phyloP scores from a whole-genome alignment of 2,797 vertebrate genomes.

The Danio kyathit region DNA sequence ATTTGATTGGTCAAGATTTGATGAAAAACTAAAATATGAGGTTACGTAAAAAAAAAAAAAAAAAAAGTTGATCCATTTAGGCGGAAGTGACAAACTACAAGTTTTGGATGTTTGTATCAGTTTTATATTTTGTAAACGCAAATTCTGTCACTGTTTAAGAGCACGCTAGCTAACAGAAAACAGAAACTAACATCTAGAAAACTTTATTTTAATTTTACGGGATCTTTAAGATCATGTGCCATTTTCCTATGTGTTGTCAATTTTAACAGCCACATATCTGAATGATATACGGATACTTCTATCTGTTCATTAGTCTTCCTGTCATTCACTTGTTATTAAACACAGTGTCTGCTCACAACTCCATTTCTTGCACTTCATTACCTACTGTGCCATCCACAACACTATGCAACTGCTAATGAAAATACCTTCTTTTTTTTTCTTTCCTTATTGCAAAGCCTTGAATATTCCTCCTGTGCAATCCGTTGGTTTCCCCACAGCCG shows the following conservation, averaged over 20 bases:
- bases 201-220: no score
- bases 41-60: no score
- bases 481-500: slow-evolving; percentile 18
- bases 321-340: slow-evolving; percentile 16
- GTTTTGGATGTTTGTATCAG: no score
- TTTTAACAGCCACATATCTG: background rate
- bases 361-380: slow-evolving; percentile 34
- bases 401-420: slow-evolving; percentile 15
- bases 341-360: background rate
- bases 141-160: no score
- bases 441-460: slow-evolving; percentile 6
- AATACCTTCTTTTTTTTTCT: slow-evolving; percentile 15
- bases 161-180: no score
- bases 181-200: no score
- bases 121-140: no score
- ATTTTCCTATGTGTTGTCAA: background rate
- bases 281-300: background rate
- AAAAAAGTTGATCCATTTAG: no score
- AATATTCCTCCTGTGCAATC: slow-evolving; percentile 25
- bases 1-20: no score
- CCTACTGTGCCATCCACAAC: background rate
- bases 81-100: no score
- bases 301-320: slow-evolving; percentile 11
- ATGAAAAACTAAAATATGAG: no score
- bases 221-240: background rate